Conservation (phyloP, 2,113 vertebrate genomes). For the Bambusicola thoracicus region DNA sequence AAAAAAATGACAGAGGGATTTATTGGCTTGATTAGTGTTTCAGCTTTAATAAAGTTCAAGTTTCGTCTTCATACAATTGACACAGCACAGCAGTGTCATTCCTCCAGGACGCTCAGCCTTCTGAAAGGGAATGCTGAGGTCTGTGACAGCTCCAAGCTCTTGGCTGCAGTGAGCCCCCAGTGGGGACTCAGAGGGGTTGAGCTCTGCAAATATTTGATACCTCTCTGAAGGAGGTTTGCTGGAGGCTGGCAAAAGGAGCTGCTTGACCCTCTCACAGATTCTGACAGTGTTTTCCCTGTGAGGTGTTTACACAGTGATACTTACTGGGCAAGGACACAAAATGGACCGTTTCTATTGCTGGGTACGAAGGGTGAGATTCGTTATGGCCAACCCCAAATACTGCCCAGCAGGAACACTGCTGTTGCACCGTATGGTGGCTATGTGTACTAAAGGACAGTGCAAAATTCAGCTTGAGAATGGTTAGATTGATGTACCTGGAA, state of each 20-base stretch:
- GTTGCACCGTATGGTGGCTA: neutral
- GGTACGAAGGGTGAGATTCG: neutral
- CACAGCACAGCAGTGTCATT: slow-evolving; percentile 25
- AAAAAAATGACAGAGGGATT: slow-evolving; percentile 32
- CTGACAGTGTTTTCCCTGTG: neutral
- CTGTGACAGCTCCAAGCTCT: neutral
- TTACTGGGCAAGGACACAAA: neutral
- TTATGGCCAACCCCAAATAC: neutral
- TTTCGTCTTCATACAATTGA: slow-evolving; percentile 28
- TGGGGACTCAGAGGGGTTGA: neutral
- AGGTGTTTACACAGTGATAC: neutral
- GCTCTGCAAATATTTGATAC: neutral
- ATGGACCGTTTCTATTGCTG: neutral
- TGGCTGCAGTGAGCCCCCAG: neutral
- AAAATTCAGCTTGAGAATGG: neutral
- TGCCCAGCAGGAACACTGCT: neutral
- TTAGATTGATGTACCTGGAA: neutral
- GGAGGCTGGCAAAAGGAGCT: neutral
- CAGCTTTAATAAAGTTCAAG: slow-evolving; percentile 32
- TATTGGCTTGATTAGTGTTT: slow-evolving; percentile 65
- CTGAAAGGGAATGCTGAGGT: neutral
- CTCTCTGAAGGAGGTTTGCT: neutral
- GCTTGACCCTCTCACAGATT: neutral
- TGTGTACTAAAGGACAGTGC: neutral
- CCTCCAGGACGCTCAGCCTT: slow-evolving; percentile 31